A percentile compares a stretch with the other conserved stretches of the same genome.
Evolutionary conservation across 1,140 invertebrate genomes (phyloP).

Genomic region (Dinoponera quadriceps): DNA sequence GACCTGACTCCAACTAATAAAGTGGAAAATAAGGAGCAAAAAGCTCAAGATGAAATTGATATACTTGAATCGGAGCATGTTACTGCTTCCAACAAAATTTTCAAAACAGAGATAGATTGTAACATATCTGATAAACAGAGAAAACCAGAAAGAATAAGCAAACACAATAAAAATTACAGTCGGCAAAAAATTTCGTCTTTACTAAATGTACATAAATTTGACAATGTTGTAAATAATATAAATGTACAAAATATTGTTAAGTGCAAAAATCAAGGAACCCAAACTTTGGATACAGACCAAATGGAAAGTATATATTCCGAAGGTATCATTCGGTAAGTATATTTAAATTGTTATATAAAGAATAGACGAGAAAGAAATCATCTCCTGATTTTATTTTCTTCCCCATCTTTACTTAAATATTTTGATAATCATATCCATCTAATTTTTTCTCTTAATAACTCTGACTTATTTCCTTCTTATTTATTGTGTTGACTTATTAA

Average conservation of each 20-base stretch:
- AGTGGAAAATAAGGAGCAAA: conserved; percentile 12
- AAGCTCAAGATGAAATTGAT: conserved; percentile 45
- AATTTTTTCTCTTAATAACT: too few relatives aligned
- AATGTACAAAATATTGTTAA: conserved; percentile 54
- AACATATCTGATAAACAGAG: conserved; percentile 39
- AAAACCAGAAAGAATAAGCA: conserved; percentile 16
- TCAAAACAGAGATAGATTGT: conserved; percentile 19
- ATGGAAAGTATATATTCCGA: conserved; percentile 74
- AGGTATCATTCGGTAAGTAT: conserved; percentile 78
- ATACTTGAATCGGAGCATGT: conserved; percentile 48
- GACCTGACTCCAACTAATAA: conserved; percentile 35
- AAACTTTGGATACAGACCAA: conserved; percentile 79
- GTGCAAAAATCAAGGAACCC: conserved; percentile 79
- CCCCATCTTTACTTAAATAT: too few relatives aligned
- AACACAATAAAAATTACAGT: conserved; percentile 24
- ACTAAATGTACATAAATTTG: conserved; percentile 60
- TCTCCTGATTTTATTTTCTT: background rate
- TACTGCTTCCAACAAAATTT: conserved; percentile 42
- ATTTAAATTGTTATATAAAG: conserved; percentile 22
- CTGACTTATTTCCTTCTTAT: background rate
- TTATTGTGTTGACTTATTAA: background rate
- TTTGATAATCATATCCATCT: too few relatives aligned
- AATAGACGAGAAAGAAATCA: background rate
- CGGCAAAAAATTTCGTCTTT: conserved; percentile 66
- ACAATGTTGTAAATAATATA: conserved; percentile 13